phyloP scores from a whole-genome alignment of 2,888 invertebrate genomes.

The Epirrita christyi region DNA sequence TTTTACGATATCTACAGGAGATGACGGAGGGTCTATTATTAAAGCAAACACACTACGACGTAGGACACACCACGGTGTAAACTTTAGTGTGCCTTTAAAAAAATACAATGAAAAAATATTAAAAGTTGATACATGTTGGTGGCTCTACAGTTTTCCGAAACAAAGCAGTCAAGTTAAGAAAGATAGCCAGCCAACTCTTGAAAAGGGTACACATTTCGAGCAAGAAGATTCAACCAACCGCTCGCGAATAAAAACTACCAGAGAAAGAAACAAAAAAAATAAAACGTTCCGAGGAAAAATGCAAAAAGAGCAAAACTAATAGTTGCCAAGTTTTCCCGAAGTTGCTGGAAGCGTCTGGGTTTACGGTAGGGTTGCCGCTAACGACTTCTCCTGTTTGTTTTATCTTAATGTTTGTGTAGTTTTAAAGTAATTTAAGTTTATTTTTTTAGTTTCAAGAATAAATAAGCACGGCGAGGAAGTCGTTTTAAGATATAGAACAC shows the following conservation, averaged over 20 bases:
- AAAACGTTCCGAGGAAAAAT: conserved; percentile 59
- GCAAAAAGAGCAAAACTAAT: conserved; percentile 75
- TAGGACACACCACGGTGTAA: too few relatives aligned
- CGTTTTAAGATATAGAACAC: not conserved
- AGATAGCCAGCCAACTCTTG: conserved; percentile 81
- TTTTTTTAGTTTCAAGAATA: conserved; percentile 28
- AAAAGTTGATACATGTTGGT: conserved; percentile 7
- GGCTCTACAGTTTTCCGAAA: conserved; percentile 56
- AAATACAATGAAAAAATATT: not conserved
- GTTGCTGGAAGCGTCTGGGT: conserved; percentile 56
- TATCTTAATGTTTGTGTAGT: conserved; percentile 52
- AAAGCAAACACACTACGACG: too few relatives aligned
- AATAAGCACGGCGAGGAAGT: not conserved
- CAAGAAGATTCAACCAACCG: conserved; percentile 73
- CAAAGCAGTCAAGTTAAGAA: conserved; percentile 78
- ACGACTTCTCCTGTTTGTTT: conserved; percentile 56
- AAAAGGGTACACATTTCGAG: conserved; percentile 81
- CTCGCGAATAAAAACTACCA: conserved; percentile 59
- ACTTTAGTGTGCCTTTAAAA: not conserved
- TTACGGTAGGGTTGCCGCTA: conserved; percentile 60
- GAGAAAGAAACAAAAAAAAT: conserved; percentile 50
- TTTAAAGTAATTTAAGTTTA: conserved; percentile 42
- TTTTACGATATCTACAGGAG: too few relatives aligned
- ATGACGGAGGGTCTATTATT: too few relatives aligned
- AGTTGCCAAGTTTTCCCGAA: conserved; percentile 79